phyloP scores from a whole-genome alignment of 1,140 invertebrate species.

The Cryptotermes secundus region DNA sequence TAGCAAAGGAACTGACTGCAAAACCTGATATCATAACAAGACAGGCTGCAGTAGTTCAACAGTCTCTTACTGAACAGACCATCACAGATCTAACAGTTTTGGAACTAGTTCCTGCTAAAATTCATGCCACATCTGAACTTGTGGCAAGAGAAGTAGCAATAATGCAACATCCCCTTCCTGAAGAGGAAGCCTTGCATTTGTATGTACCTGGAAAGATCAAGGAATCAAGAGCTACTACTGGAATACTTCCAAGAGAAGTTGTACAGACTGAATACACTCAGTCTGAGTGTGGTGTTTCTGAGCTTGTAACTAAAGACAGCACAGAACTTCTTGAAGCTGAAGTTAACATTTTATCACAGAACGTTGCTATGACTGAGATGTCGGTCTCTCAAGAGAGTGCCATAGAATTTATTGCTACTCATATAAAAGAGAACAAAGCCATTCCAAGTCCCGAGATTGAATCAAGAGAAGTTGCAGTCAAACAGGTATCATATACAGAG shows the following conservation, averaged over 20 bases:
- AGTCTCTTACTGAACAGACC: neutral
- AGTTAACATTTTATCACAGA: neutral
- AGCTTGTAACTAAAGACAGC: neutral
- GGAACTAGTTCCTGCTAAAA: neutral
- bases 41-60: conserved; percentile 12
- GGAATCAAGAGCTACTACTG: neutral
- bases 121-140: neutral
- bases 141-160: neutral
- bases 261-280: neutral
- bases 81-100: neutral
- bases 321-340: neutral
- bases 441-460: neutral
- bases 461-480: conserved; percentile 1
- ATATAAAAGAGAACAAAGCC: neutral
- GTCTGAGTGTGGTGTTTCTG: neutral
- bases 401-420: neutral
- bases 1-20: neutral
- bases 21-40: conserved; percentile 7
- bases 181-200: neutral
- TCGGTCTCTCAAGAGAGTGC: neutral
- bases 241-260: neutral
- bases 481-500: neutral
- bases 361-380: neutral
- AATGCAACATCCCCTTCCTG: neutral
- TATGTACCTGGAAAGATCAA: neutral